Evolutionary conservation across 2,888 invertebrate species (phyloP), one percentile per base, ranked within the genome.

Genomic region (Emmelina monodactyla): DNA sequence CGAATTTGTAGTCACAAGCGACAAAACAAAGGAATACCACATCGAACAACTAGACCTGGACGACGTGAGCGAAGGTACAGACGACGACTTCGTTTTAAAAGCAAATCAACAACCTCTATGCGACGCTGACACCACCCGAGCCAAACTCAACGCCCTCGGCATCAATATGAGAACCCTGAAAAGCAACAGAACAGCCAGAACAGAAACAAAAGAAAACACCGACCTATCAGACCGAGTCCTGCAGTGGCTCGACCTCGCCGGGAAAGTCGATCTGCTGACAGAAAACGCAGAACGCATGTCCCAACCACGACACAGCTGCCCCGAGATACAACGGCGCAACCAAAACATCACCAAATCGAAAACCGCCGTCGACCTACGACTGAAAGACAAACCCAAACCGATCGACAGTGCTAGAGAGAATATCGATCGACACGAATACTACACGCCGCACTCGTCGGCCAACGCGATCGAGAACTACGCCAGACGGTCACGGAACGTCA

Each of bases 191-290:
- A 75, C 78, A 1, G 55, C 64, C 5, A 56, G 73, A 33, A 47
- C 47, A 1, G 76, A 78, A 2, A 49, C 46, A 1, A 62, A 64
- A 37, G 69, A 69, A 32, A 68, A 61, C 41, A 73, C 63, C 0
- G 78, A 76, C n/a, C 47, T 81, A 13, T 81, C 90, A 0, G 89
- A 91, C 40, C 79, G 90, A 35, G 92, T 92, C 0, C 64, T 91
- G 2, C 87, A 89, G 49, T 92, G 92, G 92, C 55, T 92, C 44
- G 90, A 91, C 56, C 66, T 91, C 37, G 89, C 90, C 0, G 88
- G 87, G 0, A 83, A 84, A 51, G 73, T 81, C 2, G 73, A 76
- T 45, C 49, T 80, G 16, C 42, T 80, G 12, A 61, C 64, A n/a
- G 62, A 65, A 10, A 68, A 62, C 16, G 55, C 43, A 0, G 69